Percentiles rank a stretch among this genome's conserved stretches.
phyloP scores from a whole-genome alignment of 2,888 invertebrate species.

The Agrotis ipsilon region DNA sequence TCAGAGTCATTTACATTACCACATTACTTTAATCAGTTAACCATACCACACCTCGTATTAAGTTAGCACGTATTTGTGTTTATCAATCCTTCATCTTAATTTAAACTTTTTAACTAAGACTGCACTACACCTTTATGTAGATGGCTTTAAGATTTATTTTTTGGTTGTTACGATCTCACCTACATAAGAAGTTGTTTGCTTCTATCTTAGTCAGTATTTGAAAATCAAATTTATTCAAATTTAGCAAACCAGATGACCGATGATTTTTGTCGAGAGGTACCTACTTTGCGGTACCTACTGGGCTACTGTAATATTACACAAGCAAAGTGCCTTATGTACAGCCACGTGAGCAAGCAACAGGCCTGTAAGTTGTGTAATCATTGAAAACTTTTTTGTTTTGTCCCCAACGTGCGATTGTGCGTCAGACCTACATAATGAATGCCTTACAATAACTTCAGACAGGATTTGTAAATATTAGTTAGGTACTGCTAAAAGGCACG shows the following conservation, averaged over 20 bases:
- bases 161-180: background rate
- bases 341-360: conserved; percentile 9
- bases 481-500: background rate
- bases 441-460: background rate
- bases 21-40: too few relatives aligned
- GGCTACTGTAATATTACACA: conserved; percentile 18
- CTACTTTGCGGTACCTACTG: background rate
- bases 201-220: background rate
- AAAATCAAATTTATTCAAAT: background rate
- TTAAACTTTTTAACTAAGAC: too few relatives aligned
- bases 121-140: too few relatives aligned
- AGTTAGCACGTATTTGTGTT: too few relatives aligned
- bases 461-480: background rate
- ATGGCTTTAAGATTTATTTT: background rate
- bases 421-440: conserved; percentile 15
- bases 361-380: conserved; percentile 26
- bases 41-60: too few relatives aligned
- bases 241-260: background rate
- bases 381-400: conserved; percentile 23
- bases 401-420: conserved; percentile 17
- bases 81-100: too few relatives aligned
- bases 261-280: background rate
- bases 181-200: background rate
- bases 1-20: too few relatives aligned
- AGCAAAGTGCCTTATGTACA: conserved; percentile 1